Percentiles rank a stretch among this genome's conserved stretches.
Conservation (phyloP, 2,113 vertebrate species). For the Regulus satrapa region DNA sequence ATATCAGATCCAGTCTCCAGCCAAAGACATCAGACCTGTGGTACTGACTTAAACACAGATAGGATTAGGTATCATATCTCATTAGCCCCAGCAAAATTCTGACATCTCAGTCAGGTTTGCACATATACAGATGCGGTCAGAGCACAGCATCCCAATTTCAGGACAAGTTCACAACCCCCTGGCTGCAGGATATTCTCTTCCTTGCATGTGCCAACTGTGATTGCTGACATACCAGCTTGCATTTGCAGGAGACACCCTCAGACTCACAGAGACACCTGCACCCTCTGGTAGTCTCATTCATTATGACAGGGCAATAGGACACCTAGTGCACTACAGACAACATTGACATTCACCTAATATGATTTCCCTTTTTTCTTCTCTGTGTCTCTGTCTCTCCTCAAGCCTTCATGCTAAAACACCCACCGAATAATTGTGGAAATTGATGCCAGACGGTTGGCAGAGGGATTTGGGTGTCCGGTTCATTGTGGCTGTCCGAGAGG, state of each 20-base stretch:
- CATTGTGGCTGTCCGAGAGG: background rate
- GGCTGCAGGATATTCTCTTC: background rate
- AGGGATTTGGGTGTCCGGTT: background rate
- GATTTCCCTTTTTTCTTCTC: background rate
- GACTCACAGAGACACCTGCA: background rate
- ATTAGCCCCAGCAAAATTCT: background rate
- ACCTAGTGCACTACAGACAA: background rate
- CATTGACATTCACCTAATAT: background rate
- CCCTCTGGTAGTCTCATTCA: background rate
- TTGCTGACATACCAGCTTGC: background rate
- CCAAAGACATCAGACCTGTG: background rate
- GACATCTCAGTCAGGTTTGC: fast-evolving
- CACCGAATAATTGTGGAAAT: background rate
- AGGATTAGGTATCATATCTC: background rate
- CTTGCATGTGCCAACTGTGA: background rate
- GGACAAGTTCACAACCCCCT: background rate
- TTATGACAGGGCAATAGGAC: background rate
- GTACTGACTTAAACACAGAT: background rate
- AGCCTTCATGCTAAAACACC: background rate
- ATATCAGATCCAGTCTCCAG: background rate
- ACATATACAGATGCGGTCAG: fast-evolving
- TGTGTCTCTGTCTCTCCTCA: background rate
- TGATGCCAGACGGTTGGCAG: background rate
- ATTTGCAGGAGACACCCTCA: background rate
- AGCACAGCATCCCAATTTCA: background rate